Evolutionary conservation across 2,797 vertebrate genomes (phyloP), one percentile per base, ranked within the genome.

Genomic region (Catostomus latipinnis): DNA sequence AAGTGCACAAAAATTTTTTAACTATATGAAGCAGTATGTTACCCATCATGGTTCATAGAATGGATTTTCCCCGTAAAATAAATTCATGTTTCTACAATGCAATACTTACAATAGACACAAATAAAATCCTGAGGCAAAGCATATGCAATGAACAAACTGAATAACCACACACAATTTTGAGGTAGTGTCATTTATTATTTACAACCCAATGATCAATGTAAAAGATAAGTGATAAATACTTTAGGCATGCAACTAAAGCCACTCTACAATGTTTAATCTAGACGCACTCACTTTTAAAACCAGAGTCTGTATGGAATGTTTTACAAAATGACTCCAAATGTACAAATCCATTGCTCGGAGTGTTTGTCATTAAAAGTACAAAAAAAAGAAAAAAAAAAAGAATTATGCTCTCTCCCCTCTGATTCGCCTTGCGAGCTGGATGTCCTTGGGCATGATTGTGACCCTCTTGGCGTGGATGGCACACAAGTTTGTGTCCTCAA

Each of bases 101-200:
- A 34, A 34, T 34, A 2, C 34, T 34, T 34, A 34, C 34, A 34
- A 34, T 34, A 1, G 22, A 34, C 34, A 22, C 22, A 34, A 34
- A 34, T 34, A 34, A 34, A 34, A 4, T 34, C 34, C 34, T 34
- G 34, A 34, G 34, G 34, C 34, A 34, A 34, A 34, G 34, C 34
- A 81, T 71, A 14, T 5, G 7, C 22, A 14, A n/a, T 0, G 1
- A 4, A 65, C 48, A 14, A 8, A 57, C 45, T 12, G 46, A 16
- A 1, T 1, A 52, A 66, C 13, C 0, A 71, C 34, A 16, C 58
- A 68, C 71, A 81, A 6, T 46, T 8, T 9, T 89, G 90, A 91
- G 90, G 90, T 91, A 90, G 90, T 86, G 86, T 87, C 89, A 87
- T 84, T 90, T 34, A 3, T 34, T 90, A 91, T 91, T 91, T 90